These are phyloP conservation scores for Aphaenogaster rudis DNA, from an alignment of 1,140 invertebrate genomes.

Conservation along the genomic window DNA sequence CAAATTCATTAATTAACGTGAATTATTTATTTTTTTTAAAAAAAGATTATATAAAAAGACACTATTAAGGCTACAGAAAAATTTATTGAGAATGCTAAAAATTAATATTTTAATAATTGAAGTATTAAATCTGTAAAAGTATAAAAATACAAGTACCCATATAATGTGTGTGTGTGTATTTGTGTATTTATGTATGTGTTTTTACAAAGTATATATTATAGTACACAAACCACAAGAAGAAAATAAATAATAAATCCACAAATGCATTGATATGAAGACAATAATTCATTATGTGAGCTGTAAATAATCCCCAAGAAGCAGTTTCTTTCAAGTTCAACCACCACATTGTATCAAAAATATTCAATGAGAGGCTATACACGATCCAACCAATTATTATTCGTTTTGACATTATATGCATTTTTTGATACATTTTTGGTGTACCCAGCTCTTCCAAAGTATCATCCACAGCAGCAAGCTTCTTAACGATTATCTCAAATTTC, in stretches of 20 bases:
- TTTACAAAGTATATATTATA: too few relatives aligned
- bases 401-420: neutral
- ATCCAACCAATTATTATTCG: neutral
- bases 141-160: too few relatives aligned
- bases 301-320: neutral
- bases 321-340: neutral
- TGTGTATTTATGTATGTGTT: too few relatives aligned
- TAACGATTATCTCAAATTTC: slow-evolving; percentile 2
- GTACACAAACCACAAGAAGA: slow-evolving; percentile 8
- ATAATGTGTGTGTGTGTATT: too few relatives aligned
- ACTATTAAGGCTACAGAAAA: too few relatives aligned
- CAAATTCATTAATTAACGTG: neutral
- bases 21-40: neutral
- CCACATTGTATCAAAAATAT: neutral
- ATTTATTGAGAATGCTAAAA: neutral
- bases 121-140: too few relatives aligned
- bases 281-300: neutral
- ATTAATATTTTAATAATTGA: neutral
- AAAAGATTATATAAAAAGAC: too few relatives aligned
- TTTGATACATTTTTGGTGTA: neutral
- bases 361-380: neutral
- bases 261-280: neutral
- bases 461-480: neutral
- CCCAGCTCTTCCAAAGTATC: neutral
- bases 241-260: neutral